phyloP scores from a whole-genome alignment of 2,113 vertebrate species.

The Phalacrocorax aristotelis region DNA sequence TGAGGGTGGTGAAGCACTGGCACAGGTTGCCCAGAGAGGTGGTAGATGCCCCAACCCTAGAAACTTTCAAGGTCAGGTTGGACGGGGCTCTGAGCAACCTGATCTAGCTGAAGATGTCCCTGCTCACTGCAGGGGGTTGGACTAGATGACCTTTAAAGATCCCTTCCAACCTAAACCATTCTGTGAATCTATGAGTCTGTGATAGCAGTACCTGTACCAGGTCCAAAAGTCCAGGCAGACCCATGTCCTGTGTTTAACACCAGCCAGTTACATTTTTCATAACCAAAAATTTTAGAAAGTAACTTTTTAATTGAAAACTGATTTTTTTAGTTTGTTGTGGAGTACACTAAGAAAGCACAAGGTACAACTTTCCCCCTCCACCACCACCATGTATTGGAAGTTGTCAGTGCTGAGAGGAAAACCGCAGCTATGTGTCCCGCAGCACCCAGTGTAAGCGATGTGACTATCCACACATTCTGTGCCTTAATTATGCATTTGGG shows the following conservation, averaged over 20 bases:
- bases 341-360: neutral
- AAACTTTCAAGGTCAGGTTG: too few species aligned
- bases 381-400: accelerated
- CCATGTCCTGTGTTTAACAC: neutral
- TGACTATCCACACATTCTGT: neutral
- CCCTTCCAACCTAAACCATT: too few species aligned
- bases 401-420: neutral
- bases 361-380: neutral
- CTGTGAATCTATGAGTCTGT: too few species aligned
- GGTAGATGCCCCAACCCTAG: too few species aligned
- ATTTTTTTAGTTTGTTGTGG: neutral
- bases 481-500: neutral
- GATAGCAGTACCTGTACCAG: neutral
- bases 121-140: too few species aligned
- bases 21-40: too few species aligned
- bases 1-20: too few species aligned
- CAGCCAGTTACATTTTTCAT: neutral
- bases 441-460: accelerated
- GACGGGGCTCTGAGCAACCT: too few species aligned
- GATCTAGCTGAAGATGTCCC: too few species aligned
- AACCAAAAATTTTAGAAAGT: neutral
- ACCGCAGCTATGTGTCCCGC: neutral
- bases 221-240: neutral
- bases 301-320: neutral
- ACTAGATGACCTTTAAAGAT: too few species aligned